These are phyloP conservation scores for Bombus difficillimus DNA, from an alignment of 1,140 invertebrate species.

Conservation along the genomic window DNA sequence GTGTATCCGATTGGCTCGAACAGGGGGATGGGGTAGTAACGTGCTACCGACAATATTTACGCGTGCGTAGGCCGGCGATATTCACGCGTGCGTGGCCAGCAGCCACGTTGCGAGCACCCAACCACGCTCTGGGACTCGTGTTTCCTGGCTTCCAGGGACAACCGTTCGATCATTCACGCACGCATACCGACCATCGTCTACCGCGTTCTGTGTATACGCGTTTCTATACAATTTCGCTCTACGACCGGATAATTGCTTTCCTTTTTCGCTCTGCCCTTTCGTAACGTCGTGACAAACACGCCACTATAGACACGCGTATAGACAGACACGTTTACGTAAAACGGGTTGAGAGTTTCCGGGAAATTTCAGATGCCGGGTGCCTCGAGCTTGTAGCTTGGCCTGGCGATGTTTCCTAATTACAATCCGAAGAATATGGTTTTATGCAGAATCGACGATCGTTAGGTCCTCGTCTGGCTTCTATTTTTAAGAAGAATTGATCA, in stretches of 20 bases:
- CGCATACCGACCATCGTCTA: neutral
- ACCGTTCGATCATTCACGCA: slow-evolving; percentile 15
- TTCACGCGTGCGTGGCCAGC: slow-evolving; percentile 69
- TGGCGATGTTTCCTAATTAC: too few relatives aligned
- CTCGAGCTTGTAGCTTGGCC: too few relatives aligned
- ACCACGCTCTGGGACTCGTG: slow-evolving; percentile 5
- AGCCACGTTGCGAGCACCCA: slow-evolving; percentile 50
- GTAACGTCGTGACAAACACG: neutral
- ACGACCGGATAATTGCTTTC: slow-evolving; percentile 1
- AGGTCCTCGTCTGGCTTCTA: too few relatives aligned
- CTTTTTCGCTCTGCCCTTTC: neutral
- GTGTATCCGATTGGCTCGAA: slow-evolving; percentile 45
- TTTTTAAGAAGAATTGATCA: too few relatives aligned
- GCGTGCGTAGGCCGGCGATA: slow-evolving; percentile 70
- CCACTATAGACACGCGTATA: too few relatives aligned
- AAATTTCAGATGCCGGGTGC: too few relatives aligned
- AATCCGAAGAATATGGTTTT: too few relatives aligned
- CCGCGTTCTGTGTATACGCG: too few relatives aligned
- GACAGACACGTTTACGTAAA: too few relatives aligned
- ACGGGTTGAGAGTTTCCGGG: too few relatives aligned
- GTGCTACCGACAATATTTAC: slow-evolving; percentile 67
- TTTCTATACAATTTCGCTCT: neutral
- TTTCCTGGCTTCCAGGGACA: slow-evolving; percentile 35
- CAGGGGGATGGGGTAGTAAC: slow-evolving; percentile 34
- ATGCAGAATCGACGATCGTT: too few relatives aligned